Evolutionary conservation across 2,888 invertebrate genomes (phyloP).

Genomic region (Galeopsomyia nigrocyanea): DNA sequence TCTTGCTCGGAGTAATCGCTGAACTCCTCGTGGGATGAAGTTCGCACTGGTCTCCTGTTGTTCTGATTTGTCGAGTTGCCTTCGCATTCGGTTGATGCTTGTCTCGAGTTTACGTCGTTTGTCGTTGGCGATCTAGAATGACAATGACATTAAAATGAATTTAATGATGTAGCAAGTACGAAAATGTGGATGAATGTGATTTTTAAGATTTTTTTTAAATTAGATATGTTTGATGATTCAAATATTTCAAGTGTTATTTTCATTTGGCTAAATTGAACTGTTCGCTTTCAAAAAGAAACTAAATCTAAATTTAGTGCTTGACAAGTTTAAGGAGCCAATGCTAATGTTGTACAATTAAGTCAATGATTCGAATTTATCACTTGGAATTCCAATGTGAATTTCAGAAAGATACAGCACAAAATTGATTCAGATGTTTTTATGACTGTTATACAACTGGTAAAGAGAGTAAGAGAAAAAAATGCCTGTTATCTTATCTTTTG

Average conservation of each 20-base stretch:
- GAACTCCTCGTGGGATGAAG: slow-evolving; percentile 69
- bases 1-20: slow-evolving; percentile 81
- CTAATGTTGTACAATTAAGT: slow-evolving; percentile 29
- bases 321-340: slow-evolving; percentile 27
- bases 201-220: background rate
- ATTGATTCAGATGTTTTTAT: background rate
- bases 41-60: slow-evolving; percentile 59
- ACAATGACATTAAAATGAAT: background rate
- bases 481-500: too few species aligned
- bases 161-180: background rate
- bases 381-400: slow-evolving; percentile 36
- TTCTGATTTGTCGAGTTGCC: slow-evolving; percentile 58
- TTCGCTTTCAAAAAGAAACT: background rate
- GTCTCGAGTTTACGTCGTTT: slow-evolving; percentile 30
- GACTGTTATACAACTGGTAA: too few species aligned
- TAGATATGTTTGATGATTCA: background rate
- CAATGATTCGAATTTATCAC: slow-evolving; percentile 34
- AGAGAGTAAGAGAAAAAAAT: too few species aligned
- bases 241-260: background rate
- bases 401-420: slow-evolving; percentile 22
- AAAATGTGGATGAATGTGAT: background rate
- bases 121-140: slow-evolving; percentile 32
- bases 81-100: slow-evolving; percentile 56
- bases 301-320: slow-evolving; percentile 14
- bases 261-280: slow-evolving; percentile 7